Evolutionary conservation across 2,888 invertebrate genomes (phyloP).

Genomic region (Cosmia trapezina): DNA sequence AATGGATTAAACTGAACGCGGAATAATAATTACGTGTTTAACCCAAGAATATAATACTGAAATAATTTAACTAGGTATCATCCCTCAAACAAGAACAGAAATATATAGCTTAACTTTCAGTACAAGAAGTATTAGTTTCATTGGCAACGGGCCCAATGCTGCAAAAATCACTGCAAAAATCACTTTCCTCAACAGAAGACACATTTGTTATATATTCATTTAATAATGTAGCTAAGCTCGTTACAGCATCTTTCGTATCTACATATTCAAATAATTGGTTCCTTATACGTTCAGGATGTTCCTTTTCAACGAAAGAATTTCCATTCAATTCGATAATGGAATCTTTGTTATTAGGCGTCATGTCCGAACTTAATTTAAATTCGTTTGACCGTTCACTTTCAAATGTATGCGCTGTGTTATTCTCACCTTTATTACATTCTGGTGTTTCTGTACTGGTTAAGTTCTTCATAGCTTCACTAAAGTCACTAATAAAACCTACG

Average conservation of each 20-base stretch:
- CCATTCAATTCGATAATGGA: constrained; percentile 50
- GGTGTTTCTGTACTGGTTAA: constrained; percentile 14
- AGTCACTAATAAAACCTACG: constrained; percentile 28
- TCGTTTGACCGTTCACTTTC: constrained; percentile 32
- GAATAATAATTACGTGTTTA: background rate
- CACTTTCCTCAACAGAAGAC: constrained; percentile 29
- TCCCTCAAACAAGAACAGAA: constrained; percentile 2
- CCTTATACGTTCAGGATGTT: constrained; percentile 23
- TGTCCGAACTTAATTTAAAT: constrained; percentile 35
- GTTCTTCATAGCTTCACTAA: constrained; percentile 39
- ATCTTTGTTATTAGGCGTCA: constrained; percentile 40
- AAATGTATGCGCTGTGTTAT: constrained; percentile 15
- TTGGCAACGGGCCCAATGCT: constrained; percentile 42
- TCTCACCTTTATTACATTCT: constrained; percentile 14
- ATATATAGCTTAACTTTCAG: constrained; percentile 20
- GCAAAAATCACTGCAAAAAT: constrained; percentile 33
- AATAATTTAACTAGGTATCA: background rate
- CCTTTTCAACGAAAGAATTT: constrained; percentile 30
- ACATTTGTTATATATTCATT: constrained; percentile 19
- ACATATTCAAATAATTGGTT: constrained; percentile 32
- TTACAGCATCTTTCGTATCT: constrained; percentile 32
- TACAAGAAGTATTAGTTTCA: constrained; percentile 33
- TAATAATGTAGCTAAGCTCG: constrained; percentile 6
- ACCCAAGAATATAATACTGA: background rate
- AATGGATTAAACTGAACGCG: background rate